Base-by-base conservation (phyloP, 2,888 invertebrate genomes). In the Leucoma salicis region DNA sequence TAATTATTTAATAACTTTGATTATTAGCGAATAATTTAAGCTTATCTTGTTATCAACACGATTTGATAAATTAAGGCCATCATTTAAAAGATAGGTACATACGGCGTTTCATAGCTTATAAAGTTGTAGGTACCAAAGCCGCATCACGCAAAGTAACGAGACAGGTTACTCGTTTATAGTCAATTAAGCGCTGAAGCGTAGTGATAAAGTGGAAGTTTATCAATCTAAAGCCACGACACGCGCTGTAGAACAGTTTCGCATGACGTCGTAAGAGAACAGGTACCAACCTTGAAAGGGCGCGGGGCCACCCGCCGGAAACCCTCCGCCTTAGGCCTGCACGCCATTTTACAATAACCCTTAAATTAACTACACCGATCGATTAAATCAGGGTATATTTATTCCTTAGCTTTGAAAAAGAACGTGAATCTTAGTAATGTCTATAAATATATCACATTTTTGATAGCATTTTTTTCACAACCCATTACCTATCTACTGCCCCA, bases 301-400 rank as follows among this genome's bases (percentile, higher is more conserved):
- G 69, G 69, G 76, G 78, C 66, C 71, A 63, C 63, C 31, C 31
- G 38, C 70, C 79, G 74, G 76, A 75, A 75, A 62, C 63, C 57
- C 44, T 55, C 63, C 57, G 51, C 65, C 66, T 64, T 54, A 56
- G 63, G 59, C 63, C 56, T 59, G 67, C 81, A 81, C 78, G 80
- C 82, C 61, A 79, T 78, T 72, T 70, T 68, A 80, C 75, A 74
- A 73, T 74, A 74, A 65, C 63, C 52, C 28, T 46, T 51, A 57
- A 67, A 66, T 66, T 65, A 65, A 70, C 65, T 66, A 55, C 65
- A 49, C 51, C 60, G 13, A 72, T 69, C 66, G 70, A 70, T 75
- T 67, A 56, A 64, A 67, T 66, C 50, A 62, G 51, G 46, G 60
- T 64, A 59, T 63, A 64, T 69, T 70, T 21, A 8, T 31, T 31